These are phyloP conservation scores for Mythimna pallens DNA, from an alignment of 2,888 invertebrate genomes.

Conservation along the genomic window DNA sequence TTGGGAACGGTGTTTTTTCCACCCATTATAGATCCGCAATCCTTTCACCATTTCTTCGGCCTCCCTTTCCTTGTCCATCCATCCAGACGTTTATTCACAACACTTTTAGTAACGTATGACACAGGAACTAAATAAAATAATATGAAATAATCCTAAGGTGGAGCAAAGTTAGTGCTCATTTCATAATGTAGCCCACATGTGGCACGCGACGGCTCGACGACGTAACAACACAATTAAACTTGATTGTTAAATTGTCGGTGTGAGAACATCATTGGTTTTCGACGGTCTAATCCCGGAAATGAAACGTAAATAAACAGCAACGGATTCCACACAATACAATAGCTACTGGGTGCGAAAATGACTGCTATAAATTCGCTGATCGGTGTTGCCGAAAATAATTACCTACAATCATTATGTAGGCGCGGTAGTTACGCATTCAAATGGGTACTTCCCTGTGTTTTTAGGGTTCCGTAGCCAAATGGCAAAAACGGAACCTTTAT, in stretches of 20 bases:
- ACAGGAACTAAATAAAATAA: neutral
- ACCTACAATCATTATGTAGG: slow-evolving; percentile 19
- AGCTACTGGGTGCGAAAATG: slow-evolving; percentile 19
- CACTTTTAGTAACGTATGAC: no score
- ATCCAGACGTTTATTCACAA: no score
- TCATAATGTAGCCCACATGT: slow-evolving; percentile 7
- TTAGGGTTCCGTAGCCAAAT: no score
- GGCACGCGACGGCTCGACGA: slow-evolving; percentile 6
- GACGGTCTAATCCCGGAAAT: slow-evolving; percentile 42
- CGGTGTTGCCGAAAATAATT: slow-evolving; percentile 3
- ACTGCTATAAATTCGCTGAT: slow-evolving; percentile 17
- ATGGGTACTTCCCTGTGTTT: neutral
- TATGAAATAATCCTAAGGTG: neutral
- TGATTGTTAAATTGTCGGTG: neutral
- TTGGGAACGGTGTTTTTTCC: no score
- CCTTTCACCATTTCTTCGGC: no score
- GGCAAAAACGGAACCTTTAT: no score
- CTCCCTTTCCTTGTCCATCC: no score
- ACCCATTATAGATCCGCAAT: no score
- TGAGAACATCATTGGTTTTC: slow-evolving; percentile 17
- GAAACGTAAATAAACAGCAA: slow-evolving; percentile 30
- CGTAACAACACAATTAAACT: slow-evolving; percentile 8
- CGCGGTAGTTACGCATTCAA: slow-evolving; percentile 16
- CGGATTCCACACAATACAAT: slow-evolving; percentile 22
- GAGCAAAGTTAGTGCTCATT: slow-evolving; percentile 3